Conservation (phyloP, 2,797 vertebrate genomes). For the Ctenochaetus hawaiiensis region DNA sequence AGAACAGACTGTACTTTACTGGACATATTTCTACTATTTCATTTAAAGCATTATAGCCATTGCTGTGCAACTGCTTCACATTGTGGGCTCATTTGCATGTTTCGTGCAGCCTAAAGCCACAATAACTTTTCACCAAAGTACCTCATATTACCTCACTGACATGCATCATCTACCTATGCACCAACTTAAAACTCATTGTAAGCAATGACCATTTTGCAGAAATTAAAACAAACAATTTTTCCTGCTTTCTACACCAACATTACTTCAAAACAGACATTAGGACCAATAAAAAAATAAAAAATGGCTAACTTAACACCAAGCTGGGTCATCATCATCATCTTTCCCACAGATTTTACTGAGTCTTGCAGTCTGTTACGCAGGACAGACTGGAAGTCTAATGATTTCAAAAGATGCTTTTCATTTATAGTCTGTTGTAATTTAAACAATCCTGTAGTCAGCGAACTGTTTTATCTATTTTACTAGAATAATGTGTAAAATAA, state of each 20-base stretch:
- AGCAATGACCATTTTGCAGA: no score
- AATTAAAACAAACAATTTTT: no score
- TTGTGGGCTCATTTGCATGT: background rate
- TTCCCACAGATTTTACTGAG: background rate
- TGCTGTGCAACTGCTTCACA: background rate
- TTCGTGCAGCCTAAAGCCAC: constrained; percentile 5
- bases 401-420: no score
- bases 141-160: background rate
- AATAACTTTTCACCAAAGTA: background rate
- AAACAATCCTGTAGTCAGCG: background rate
- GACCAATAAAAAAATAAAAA: no score
- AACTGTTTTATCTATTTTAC: background rate
- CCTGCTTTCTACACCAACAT: no score
- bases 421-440: background rate
- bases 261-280: no score
- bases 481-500: background rate
- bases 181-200: no score
- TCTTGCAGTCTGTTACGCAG: background rate
- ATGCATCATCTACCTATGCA: background rate
- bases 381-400: background rate
- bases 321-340: no score
- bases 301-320: no score
- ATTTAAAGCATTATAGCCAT: background rate
- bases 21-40: background rate
- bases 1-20: constrained; percentile 1